Base-by-base conservation (phyloP, 2,113 vertebrate genomes). In the Syrmaticus mikado region DNA sequence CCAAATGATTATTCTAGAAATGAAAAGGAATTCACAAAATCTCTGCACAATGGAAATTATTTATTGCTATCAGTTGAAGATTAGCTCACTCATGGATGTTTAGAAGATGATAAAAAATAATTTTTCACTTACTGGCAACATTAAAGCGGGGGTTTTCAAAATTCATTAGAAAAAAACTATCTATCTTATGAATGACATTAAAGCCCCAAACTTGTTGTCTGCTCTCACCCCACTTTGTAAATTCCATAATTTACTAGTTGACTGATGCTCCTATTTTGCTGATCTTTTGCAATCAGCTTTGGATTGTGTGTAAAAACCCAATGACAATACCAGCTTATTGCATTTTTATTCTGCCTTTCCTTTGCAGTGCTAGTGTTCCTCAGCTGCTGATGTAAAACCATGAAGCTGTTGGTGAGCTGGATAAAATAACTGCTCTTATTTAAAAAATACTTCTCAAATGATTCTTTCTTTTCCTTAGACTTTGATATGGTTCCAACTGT, bases 1-100 rank as follows among this genome's bases (percentile, higher is more conserved):
- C 83, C 16, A 86, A 67, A 38, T 81, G 24, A 81, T 16, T 86
- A 6, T 21, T 83, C 46, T 52, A 92, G 86, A 52, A 92, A 70
- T 67, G 77, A 55, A 75, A 86, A 81, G 27, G 34, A 93, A 36
- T 57, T 46, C 38, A 1, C 66, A 65, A 55, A 91, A 52, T 1
- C 38, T 74, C n/a, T 46, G 45, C 32, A 43, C 32, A 67, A 46
- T 89, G 52, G 55, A 58, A 81, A 84, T 92, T 78, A 89, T 80
- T 92, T 92, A 95, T 71, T 84, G 52, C 66, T 90, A 67, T 84
- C 61, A 52, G 41, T 78, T 52, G 81, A 93, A 86, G 86, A 95
- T 86, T 89, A 93, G 83, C 34, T 65, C 89, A 86, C 68, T 38
- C 86, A 12, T 25, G 57, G 60, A 71, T 88, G 50, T 28, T 34